Evolutionary conservation across 2,113 vertebrate genomes (phyloP).

Genomic region (Benitochromis conjunctus): DNA sequence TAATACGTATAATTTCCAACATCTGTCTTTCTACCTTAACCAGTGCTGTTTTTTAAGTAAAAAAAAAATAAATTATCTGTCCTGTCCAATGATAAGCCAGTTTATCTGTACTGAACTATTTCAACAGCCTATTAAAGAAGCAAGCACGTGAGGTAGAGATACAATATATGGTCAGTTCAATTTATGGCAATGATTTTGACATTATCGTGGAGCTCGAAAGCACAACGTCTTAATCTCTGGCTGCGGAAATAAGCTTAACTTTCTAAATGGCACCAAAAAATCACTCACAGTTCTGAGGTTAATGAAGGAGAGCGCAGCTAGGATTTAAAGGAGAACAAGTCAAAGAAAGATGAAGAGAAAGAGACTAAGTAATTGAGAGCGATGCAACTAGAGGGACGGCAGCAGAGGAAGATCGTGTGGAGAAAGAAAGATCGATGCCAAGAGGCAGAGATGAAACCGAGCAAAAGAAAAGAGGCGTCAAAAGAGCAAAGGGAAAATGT

Average conservation of each 20-base stretch:
- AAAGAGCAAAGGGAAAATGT: background rate
- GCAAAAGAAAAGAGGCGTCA: background rate
- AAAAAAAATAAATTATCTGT: background rate
- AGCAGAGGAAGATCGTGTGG: background rate
- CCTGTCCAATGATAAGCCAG: background rate
- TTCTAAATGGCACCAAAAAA: background rate
- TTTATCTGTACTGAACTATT: background rate
- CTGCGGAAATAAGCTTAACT: conserved; percentile 31
- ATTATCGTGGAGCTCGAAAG: background rate
- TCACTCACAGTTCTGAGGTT: conserved; percentile 5
- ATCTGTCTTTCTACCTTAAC: background rate
- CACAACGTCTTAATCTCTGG: background rate
- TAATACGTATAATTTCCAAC: background rate
- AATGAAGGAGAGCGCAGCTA: conserved; percentile 4
- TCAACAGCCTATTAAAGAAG: background rate
- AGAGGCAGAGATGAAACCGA: conserved; percentile 29
- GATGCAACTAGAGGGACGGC: background rate
- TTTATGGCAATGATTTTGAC: background rate
- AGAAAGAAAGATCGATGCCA: conserved; percentile 19
- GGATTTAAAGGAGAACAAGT: conserved; percentile 31
- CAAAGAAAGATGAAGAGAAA: background rate
- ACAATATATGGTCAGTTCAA: background rate
- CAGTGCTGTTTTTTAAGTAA: background rate
- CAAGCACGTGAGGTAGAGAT: background rate
- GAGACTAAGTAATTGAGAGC: conserved; percentile 7